These are phyloP conservation scores for Helleia helle DNA, from an alignment of 2,888 invertebrate species.

Conservation along the genomic window DNA sequence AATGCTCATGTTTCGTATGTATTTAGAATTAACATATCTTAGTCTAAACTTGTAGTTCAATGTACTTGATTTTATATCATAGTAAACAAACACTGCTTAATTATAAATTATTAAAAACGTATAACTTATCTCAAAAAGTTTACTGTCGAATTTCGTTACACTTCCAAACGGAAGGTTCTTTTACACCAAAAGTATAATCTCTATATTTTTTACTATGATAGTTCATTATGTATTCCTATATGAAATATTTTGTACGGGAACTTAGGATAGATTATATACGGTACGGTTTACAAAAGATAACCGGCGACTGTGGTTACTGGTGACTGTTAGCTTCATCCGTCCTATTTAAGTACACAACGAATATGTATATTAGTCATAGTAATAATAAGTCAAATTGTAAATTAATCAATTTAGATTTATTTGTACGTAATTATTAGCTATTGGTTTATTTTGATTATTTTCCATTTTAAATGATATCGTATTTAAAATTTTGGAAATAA, in stretches of 20 bases:
- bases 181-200: no score
- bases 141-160: no score
- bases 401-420: conserved; percentile 27
- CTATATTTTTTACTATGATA: background rate
- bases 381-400: conserved; percentile 27
- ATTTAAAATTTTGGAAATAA: conserved; percentile 64
- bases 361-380: conserved; percentile 21
- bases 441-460: conserved; percentile 38
- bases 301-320: no score
- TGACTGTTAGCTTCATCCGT: conserved; percentile 20
- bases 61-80: conserved; percentile 11
- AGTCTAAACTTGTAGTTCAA: conserved; percentile 17
- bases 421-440: conserved; percentile 19
- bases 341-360: conserved; percentile 16
- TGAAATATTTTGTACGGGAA: conserved; percentile 5
- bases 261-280: conserved; percentile 6
- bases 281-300: conserved; percentile 4
- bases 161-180: no score
- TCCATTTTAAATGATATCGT: conserved; percentile 44
- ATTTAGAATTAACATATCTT: conserved; percentile 29
- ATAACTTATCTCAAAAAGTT: no score
- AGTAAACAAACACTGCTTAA: background rate
- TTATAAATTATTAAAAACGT: background rate
- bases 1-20: conserved; percentile 29
- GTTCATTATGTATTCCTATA: background rate